Percentiles rank a stretch among this genome's conserved stretches.
Conservation (phyloP, 2,888 invertebrate genomes). For the Orchesellides sinensis region DNA sequence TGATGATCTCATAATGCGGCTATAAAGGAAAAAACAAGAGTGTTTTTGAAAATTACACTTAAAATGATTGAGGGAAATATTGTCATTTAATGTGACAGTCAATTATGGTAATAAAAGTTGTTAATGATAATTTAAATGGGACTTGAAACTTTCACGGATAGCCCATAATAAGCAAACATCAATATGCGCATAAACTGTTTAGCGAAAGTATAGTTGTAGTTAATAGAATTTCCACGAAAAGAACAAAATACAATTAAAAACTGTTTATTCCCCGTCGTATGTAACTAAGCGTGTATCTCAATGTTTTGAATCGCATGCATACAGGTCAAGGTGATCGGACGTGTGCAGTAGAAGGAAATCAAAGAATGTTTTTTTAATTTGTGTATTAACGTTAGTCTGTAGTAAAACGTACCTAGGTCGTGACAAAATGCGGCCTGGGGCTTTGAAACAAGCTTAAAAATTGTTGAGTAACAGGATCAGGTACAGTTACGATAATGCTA, state of each 20-base stretch:
- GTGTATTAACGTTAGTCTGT: neutral
- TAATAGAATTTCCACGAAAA: neutral
- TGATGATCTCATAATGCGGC: neutral
- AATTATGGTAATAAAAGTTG: neutral
- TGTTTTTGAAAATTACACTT: neutral
- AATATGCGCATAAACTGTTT: neutral
- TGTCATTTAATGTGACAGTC: neutral
- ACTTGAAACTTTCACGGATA: neutral
- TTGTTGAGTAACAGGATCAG: slow-evolving; percentile 64
- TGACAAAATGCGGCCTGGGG: slow-evolving; percentile 8
- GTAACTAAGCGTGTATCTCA: neutral
- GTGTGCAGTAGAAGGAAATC: neutral
- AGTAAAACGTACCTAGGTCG: too few species aligned
- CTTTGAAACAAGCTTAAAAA: slow-evolving; percentile 40
- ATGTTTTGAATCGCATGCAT: neutral
- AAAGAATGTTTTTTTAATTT: neutral
- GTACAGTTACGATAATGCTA: slow-evolving; percentile 57
- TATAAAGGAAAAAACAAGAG: neutral
- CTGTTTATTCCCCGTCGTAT: neutral
- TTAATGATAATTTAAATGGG: too few species aligned
- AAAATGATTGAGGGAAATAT: neutral
- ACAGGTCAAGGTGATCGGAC: slow-evolving; percentile 56
- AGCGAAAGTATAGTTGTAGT: neutral
- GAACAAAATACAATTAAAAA: too few species aligned
- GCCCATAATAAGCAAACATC: too few species aligned